These are phyloP conservation scores for Megathymus violae DNA, from an alignment of 1,140 invertebrate genomes.

Conservation along the genomic window DNA sequence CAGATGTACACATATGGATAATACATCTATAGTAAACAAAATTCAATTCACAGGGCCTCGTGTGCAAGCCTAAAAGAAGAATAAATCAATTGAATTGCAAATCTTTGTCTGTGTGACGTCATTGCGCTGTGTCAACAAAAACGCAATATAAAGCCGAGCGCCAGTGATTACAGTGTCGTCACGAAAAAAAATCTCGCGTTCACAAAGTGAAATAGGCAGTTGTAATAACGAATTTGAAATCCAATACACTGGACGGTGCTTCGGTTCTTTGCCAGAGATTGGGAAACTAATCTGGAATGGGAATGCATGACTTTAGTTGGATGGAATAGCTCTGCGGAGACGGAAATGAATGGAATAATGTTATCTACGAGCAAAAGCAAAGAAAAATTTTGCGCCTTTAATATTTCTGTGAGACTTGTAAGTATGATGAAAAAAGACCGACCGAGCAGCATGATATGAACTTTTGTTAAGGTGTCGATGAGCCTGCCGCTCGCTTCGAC, in stretches of 20 bases:
- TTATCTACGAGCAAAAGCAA: background rate
- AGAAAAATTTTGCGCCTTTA: background rate
- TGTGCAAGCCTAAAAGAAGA: background rate
- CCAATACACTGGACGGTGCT: slow-evolving; percentile 57
- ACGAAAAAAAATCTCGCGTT: slow-evolving; percentile 59
- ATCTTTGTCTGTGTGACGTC: slow-evolving; percentile 12
- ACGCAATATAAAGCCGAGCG: slow-evolving; percentile 51
- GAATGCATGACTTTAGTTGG: slow-evolving; percentile 16
- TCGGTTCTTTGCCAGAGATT: slow-evolving; percentile 50
- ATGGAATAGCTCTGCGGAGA: background rate
- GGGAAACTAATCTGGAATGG: slow-evolving; percentile 43
- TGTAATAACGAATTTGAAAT: slow-evolving; percentile 74
- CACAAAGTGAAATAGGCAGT: slow-evolving; percentile 61
- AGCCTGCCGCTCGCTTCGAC: too few species aligned
- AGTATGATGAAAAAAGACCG: too few species aligned
- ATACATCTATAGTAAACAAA: too few species aligned
- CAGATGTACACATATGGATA: too few species aligned
- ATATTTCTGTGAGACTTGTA: background rate
- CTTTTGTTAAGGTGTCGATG: too few species aligned
- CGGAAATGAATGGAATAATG: slow-evolving; percentile 17
- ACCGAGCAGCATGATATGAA: too few species aligned
- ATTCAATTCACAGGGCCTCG: too few species aligned
- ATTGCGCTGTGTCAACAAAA: slow-evolving; percentile 46
- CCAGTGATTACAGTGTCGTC: slow-evolving; percentile 39
- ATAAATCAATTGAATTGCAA: slow-evolving; percentile 2